A percentile compares a stretch with the other conserved stretches of the same genome.
Evolutionary conservation across 2,888 invertebrate genomes (phyloP).

Genomic region (Exocentrus adspersus): DNA sequence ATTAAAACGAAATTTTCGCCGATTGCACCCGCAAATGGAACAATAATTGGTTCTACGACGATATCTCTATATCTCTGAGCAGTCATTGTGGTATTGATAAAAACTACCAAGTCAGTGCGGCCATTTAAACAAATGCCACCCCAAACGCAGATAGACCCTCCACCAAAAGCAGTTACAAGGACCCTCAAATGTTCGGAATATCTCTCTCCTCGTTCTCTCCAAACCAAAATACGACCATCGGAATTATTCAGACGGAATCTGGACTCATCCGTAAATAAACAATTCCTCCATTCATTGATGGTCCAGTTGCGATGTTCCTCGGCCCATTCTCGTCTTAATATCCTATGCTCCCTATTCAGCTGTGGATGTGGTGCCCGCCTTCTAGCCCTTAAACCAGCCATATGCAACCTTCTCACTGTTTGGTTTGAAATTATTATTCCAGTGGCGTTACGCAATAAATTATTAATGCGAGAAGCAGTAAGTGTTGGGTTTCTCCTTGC

Average conservation of each 20-base stretch:
- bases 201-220: not conserved
- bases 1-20: conserved; percentile 1
- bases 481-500: too few species aligned
- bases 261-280: not conserved
- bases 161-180: too few species aligned
- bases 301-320: not conserved
- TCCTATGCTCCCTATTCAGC: not conserved
- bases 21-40: not conserved
- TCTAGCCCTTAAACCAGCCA: not conserved
- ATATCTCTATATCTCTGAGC: too few species aligned
- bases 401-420: not conserved
- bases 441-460: too few species aligned
- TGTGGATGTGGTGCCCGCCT: not conserved
- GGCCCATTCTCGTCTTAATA: not conserved
- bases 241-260: not conserved
- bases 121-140: not conserved
- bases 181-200: too few species aligned
- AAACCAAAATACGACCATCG: not conserved
- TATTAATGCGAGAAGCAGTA: too few species aligned
- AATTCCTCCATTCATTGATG: not conserved
- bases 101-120: not conserved
- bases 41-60: not conserved
- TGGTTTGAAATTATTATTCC: too few species aligned
- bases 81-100: not conserved
- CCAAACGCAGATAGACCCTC: not conserved